Percentiles rank a stretch among this genome's conserved stretches.
Conservation (phyloP, 1,140 invertebrate species). For the Anoplophora glabripennis region DNA sequence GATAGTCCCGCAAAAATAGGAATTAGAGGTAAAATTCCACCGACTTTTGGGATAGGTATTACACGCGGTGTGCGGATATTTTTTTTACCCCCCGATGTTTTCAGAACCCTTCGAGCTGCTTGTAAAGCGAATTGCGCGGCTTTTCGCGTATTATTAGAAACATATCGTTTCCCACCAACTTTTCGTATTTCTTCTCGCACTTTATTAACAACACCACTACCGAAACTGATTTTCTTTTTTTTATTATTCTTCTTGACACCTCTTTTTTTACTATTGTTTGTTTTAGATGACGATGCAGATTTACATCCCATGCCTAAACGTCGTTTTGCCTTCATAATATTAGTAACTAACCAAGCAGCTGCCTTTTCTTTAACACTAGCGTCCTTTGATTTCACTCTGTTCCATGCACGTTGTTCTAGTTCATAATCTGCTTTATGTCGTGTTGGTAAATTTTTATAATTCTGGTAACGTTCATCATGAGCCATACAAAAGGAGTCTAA, state of each 20-base stretch:
- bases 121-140: neutral
- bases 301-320: too few relatives aligned
- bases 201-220: conserved; percentile 42
- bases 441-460: too few relatives aligned
- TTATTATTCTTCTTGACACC: conserved; percentile 43
- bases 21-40: conserved; percentile 38
- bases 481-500: too few relatives aligned
- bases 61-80: conserved; percentile 32
- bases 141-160: conserved; percentile 7
- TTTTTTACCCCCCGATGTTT: conserved; percentile 9
- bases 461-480: too few relatives aligned
- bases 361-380: too few relatives aligned
- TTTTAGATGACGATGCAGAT: too few relatives aligned
- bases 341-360: too few relatives aligned
- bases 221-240: conserved; percentile 47
- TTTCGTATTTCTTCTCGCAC: conserved; percentile 41
- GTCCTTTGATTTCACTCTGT: too few relatives aligned
- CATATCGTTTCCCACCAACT: conserved; percentile 37
- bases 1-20: too few relatives aligned
- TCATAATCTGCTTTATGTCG: too few relatives aligned
- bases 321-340: too few relatives aligned
- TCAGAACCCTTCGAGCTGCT: neutral
- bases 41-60: conserved; percentile 44
- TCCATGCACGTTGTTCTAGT: too few relatives aligned
- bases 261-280: conserved; percentile 52